Base-by-base conservation (phyloP, 2,113 vertebrate genomes). In the Lamprotornis superbus region DNA sequence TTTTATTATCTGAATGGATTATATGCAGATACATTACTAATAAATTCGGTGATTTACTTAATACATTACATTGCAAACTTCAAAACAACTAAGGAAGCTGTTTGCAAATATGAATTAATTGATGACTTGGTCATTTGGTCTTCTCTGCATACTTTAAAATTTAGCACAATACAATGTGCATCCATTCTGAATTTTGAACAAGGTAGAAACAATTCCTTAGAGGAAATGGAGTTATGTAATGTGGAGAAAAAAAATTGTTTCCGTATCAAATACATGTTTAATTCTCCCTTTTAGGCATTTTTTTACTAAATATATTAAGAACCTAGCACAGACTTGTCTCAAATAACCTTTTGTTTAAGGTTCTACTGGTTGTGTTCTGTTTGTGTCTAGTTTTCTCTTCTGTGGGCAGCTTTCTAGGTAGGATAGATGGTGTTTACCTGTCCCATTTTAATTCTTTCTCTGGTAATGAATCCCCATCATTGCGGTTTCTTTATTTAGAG, bases 261-360 rank as follows among this genome's bases (percentile, higher is more conserved):
- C n/a, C 3, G 2, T 49, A 18, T 24, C 24, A 59, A 82, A 55
- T 67, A 18, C 0, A 0, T 40, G 20, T 63, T 86, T 59, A 50
- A 42, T 75, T 53, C 35, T 57, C 80, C 28, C 12, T 77, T 67
- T 53, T 57, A 44, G 63, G n/a, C 37, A 61, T 4, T 14, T 89
- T 83, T 73, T 80, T 68, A 24, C 12, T 75, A 31, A 39, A 23
- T 57, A 18, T 3, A 7, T 73, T 46, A 55, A 80, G 8, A 83
- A 7, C 5, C 7, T 77, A 18, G 21, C 14, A 60, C 25, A 73
- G 37, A 23, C 11, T 49, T 59, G 17, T 76, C 28, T 70, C 25
- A 40, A 44, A 28, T 46, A 73, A 55, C 31, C 11, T 65, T 87
- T 47, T 73, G 33, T 55, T 88, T 61, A 70, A 65, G 12, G 11